Evolutionary conservation across 1,140 invertebrate species (phyloP).

Genomic region (Nylanderia fulva): DNA sequence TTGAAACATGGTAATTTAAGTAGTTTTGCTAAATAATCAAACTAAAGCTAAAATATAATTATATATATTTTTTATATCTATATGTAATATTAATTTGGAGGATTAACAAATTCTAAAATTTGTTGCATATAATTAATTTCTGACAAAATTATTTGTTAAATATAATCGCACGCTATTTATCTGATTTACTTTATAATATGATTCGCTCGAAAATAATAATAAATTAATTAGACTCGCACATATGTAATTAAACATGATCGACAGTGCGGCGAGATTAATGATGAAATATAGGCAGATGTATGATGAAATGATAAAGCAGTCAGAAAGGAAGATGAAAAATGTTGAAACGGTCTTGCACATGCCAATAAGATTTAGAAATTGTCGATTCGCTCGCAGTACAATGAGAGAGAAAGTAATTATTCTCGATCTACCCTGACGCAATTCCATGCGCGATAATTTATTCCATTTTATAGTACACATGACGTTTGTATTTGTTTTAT

Average conservation of each 20-base stretch:
- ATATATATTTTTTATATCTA: not conserved
- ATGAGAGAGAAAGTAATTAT: slow-evolving; percentile 68
- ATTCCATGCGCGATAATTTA: slow-evolving; percentile 54
- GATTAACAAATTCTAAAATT: not conserved
- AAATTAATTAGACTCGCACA: slow-evolving; percentile 6
- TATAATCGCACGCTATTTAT: not conserved
- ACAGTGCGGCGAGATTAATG: not conserved
- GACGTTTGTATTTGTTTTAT: slow-evolving; percentile 20
- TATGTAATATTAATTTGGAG: not conserved
- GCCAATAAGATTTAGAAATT: slow-evolving; percentile 54
- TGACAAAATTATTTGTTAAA: slow-evolving; percentile 1
- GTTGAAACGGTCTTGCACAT: slow-evolving; percentile 51
- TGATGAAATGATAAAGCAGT: slow-evolving; percentile 19
- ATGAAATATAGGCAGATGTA: slow-evolving; percentile 1
- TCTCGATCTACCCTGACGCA: slow-evolving; percentile 65
- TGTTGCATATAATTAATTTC: not conserved
- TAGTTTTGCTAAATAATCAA: not conserved
- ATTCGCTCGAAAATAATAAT: slow-evolving; percentile 22
- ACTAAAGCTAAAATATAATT: not conserved
- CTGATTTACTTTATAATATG: slow-evolving; percentile 24
- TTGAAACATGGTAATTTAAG: not conserved
- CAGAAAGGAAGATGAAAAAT: slow-evolving; percentile 20
- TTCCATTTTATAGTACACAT: not conserved
- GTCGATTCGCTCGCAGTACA: slow-evolving; percentile 34
- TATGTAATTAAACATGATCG: slow-evolving; percentile 19